Conservation (phyloP, 2,888 invertebrate species). For the Erebia aethiops region DNA sequence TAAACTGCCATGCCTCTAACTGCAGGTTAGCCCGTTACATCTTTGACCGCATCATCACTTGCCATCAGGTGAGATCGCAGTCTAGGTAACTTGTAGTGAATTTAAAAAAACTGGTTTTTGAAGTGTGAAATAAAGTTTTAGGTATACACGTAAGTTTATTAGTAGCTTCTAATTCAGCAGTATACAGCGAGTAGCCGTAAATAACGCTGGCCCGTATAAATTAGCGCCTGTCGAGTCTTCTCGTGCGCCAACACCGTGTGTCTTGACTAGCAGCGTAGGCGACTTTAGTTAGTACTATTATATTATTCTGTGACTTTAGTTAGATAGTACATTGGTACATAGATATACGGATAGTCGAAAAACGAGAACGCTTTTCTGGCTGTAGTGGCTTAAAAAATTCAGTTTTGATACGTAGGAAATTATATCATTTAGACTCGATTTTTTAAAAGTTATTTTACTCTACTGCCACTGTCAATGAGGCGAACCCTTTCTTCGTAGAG, state of each 20-base stretch:
- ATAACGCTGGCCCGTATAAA: constrained; percentile 55
- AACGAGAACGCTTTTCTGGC: not conserved
- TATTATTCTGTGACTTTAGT: too few species aligned
- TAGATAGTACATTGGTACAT: not conserved
- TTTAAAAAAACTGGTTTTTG: not conserved
- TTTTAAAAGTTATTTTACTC: too few species aligned
- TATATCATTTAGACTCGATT: too few species aligned
- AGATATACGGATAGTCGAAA: not conserved
- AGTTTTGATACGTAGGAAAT: not conserved
- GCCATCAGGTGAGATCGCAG: too few species aligned
- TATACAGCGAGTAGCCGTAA: constrained; percentile 47
- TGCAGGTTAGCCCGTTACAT: too few species aligned
- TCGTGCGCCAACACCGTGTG: constrained; percentile 42
- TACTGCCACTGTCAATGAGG: too few species aligned
- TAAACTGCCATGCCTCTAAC: too few species aligned
- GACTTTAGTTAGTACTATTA: too few species aligned
- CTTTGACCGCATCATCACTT: too few species aligned
- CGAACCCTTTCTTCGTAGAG: too few species aligned
- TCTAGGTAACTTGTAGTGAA: too few species aligned
- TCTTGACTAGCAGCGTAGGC: constrained; percentile 33
- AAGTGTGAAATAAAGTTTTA: constrained; percentile 2
- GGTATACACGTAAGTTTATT: not conserved
- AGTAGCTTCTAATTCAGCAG: constrained; percentile 16
- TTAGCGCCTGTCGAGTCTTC: constrained; percentile 55
- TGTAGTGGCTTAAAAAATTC: not conserved